phyloP scores from a whole-genome alignment of 1,140 invertebrate species.

The Halesus radiatus region DNA sequence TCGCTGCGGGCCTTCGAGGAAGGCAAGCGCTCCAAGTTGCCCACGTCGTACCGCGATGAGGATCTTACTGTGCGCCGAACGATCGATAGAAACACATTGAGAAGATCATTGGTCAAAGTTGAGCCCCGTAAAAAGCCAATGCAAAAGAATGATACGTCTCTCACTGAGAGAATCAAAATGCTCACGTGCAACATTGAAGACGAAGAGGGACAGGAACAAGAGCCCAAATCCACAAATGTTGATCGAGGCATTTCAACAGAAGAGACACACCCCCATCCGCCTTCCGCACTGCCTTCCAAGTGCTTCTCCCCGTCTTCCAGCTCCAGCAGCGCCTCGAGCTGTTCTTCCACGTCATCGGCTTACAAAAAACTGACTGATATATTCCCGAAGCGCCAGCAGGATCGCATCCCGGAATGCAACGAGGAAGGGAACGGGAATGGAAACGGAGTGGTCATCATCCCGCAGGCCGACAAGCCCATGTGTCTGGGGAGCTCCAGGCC shows the following conservation, averaged over 20 bases:
- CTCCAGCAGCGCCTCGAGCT: constrained; percentile 65
- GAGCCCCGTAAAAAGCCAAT: constrained; percentile 68
- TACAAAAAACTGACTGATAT: constrained; percentile 80
- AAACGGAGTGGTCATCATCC: constrained; percentile 64
- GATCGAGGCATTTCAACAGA: constrained; percentile 56
- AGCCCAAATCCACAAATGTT: not conserved
- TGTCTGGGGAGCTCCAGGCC: constrained; percentile 61
- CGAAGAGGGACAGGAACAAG: constrained; percentile 53
- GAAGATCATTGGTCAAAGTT: constrained; percentile 79
- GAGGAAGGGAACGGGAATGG: constrained; percentile 63
- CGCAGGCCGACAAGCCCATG: constrained; percentile 59
- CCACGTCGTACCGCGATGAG: constrained; percentile 64
- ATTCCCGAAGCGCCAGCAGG: constrained; percentile 70
- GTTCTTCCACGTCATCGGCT: constrained; percentile 71
- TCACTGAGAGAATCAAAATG: constrained; percentile 85
- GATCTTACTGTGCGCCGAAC: constrained; percentile 74
- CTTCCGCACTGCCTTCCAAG: constrained; percentile 65
- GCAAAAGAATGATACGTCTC: constrained; percentile 74
- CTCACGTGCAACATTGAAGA: constrained; percentile 85
- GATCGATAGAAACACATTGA: constrained; percentile 81
- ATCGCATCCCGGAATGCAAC: constrained; percentile 63
- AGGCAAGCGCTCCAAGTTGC: constrained; percentile 72
- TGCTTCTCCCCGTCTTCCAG: constrained; percentile 69
- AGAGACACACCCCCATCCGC: constrained; percentile 62
- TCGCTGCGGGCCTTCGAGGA: constrained; percentile 77